A percentile compares a stretch with the other conserved stretches of the same genome.
Conservation (phyloP, 1,140 invertebrate species). For the Bicyclus anynana region DNA sequence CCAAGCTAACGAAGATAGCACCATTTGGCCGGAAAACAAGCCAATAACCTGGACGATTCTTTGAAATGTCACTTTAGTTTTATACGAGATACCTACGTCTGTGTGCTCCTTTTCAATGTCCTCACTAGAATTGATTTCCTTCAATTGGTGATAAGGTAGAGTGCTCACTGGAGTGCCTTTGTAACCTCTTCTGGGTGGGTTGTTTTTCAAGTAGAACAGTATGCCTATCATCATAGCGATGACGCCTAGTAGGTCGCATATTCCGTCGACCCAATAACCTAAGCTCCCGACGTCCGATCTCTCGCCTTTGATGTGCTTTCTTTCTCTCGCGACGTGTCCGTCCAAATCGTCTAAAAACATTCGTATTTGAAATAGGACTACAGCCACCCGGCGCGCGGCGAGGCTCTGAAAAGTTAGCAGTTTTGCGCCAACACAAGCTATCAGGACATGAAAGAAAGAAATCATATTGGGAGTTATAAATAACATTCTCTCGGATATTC, state of each 20-base stretch:
- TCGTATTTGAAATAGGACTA: slow-evolving; percentile 85
- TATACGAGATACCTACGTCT: slow-evolving; percentile 79
- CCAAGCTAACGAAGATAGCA: slow-evolving; percentile 86
- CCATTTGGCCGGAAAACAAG: slow-evolving; percentile 82
- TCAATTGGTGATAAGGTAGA: slow-evolving; percentile 72
- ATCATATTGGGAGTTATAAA: slow-evolving; percentile 89
- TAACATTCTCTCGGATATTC: slow-evolving; percentile 78
- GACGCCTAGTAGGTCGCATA: slow-evolving; percentile 86
- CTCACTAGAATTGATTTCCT: slow-evolving; percentile 66
- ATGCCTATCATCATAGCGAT: slow-evolving; percentile 82
- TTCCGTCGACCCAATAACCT: slow-evolving; percentile 85
- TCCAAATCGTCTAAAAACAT: slow-evolving; percentile 89
- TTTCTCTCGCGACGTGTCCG: slow-evolving; percentile 85
- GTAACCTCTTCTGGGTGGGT: slow-evolving; percentile 83
- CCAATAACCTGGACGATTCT: slow-evolving; percentile 81
- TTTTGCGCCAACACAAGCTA: slow-evolving; percentile 83
- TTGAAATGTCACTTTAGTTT: slow-evolving; percentile 80
- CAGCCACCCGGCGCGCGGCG: slow-evolving; percentile 81
- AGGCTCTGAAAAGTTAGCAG: slow-evolving; percentile 83
- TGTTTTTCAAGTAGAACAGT: slow-evolving; percentile 81
- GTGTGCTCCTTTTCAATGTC: slow-evolving; percentile 74
- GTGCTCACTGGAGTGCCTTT: slow-evolving; percentile 74
- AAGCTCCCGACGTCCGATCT: slow-evolving; percentile 83
- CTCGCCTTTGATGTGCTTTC: slow-evolving; percentile 83
- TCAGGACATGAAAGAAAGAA: slow-evolving; percentile 84